These are phyloP conservation scores for Varroa destructor DNA, from an alignment of 1,140 invertebrate genomes.

Conservation along the genomic window DNA sequence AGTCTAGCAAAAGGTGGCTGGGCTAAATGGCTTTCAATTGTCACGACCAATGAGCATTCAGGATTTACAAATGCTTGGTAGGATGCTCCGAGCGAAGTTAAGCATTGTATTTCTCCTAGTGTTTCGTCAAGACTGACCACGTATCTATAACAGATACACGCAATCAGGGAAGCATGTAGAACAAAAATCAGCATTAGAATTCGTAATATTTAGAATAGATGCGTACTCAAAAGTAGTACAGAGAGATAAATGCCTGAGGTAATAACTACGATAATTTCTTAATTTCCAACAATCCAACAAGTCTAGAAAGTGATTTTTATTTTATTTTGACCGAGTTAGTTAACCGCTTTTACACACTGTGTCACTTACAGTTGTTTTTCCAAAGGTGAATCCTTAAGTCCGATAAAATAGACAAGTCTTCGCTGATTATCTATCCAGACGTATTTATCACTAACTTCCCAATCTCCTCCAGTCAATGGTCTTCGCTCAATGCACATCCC, in stretches of 20 bases:
- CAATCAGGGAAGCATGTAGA: background rate
- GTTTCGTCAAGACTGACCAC: background rate
- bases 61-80: constrained; percentile 12
- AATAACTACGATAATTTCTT: no score
- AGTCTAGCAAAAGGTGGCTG: constrained; percentile 27
- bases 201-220: background rate
- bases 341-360: background rate
- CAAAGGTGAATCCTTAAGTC: constrained; percentile 42
- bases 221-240: no score
- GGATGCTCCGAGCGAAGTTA: constrained; percentile 4
- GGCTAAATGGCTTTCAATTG: constrained; percentile 29
- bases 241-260: no score
- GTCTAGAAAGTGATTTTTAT: no score
- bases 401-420: constrained; percentile 43
- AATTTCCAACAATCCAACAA: no score
- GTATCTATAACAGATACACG: background rate
- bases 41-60: background rate
- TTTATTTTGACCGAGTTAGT: no score
- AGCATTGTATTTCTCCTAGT: background rate
- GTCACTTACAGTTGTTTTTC: constrained; percentile 44
- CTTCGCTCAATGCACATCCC: constrained; percentile 33
- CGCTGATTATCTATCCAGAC: constrained; percentile 43
- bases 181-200: constrained; percentile 2
- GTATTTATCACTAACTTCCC: constrained; percentile 41
- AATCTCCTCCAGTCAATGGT: constrained; percentile 41